Percentiles rank a stretch among this genome's conserved stretches.
These are phyloP conservation scores for Brienomyrus longianalis DNA, from an alignment of 2,113 vertebrate species.

Conservation along the genomic window DNA sequence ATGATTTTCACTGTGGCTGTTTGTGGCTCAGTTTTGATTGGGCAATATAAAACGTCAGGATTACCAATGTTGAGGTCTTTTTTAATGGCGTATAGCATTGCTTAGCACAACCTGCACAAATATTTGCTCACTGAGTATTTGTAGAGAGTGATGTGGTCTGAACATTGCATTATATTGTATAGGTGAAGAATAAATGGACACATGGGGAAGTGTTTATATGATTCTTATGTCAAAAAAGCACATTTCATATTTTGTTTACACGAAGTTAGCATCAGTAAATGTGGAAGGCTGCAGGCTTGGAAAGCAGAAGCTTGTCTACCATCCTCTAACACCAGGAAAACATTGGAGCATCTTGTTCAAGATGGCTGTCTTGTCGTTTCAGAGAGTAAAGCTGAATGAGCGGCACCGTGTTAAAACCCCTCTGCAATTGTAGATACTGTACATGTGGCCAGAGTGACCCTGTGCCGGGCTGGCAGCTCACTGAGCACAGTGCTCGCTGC, in stretches of 20 bases:
- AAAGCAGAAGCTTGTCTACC: neutral
- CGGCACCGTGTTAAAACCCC: neutral
- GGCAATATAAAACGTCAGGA: too few relatives aligned
- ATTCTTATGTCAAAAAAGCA: neutral
- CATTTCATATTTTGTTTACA: neutral
- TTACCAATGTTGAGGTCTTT: neutral
- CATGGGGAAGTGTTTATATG: neutral
- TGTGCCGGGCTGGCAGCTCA: neutral
- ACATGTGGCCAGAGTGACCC: neutral
- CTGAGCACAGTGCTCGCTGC: neutral
- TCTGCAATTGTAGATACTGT: neutral
- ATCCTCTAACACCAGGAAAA: neutral
- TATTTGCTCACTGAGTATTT: neutral
- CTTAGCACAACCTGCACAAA: neutral
- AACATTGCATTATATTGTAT: neutral
- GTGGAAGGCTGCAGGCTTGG: neutral
- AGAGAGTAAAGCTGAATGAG: neutral
- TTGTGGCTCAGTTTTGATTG: neutral
- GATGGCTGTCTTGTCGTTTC: neutral
- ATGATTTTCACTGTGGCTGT: neutral
- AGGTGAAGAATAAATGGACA: neutral
- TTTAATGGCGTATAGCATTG: neutral
- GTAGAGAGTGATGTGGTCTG: neutral
- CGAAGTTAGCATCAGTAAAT: neutral
- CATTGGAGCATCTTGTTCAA: neutral